Evolutionary conservation across 2,113 vertebrate species (phyloP), one percentile per base, ranked within the genome.

Genomic region (Columba janthina): DNA sequence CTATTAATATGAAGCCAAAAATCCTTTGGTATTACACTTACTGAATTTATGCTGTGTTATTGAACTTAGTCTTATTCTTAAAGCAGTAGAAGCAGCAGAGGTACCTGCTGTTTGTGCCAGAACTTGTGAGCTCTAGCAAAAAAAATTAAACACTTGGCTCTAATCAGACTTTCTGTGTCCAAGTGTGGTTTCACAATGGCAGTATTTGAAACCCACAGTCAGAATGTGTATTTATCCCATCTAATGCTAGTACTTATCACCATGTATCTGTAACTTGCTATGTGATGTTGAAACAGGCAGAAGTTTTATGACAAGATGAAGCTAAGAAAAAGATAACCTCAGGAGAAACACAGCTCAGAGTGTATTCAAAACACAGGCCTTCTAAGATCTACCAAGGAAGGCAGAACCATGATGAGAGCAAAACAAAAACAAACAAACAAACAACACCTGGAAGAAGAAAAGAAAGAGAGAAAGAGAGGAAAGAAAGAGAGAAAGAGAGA

Each of bases 231-330:
- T 58, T 95, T 93, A 89, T 60, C 46, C 74, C 44, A 79, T 85
- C 67, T 81, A 94, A 84, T 82, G 48, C 42, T 82, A 90, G 65
- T 71, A 79, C 84, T 88, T 86, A 79, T 62, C 65, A 90, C 66
- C 9, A 15, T 42, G 3, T 92, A 88, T 93, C 71, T 96, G 77
- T 89, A 42, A 74, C 64, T 94, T 81, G 53, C 60, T 89, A 74
- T 79, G 78, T 72, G 88, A 88, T 94, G 75, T 31, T 26, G 74
- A 94, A 93, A 90, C 60, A 95, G 81, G 74, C 51, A 31, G 28
- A 94, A 65, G 28, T 61, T 97, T 95, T 93, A 78, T 94, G 50
- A 82, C 88, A 85, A 88, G 51, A 31, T 53, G 28, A 89, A 93
- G 50, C 10, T 71, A 78, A 80, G 32, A 8, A 5, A 89, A 54